Base-by-base conservation (phyloP, 2,888 invertebrate species). In the Nephrotoma appendiculata region DNA sequence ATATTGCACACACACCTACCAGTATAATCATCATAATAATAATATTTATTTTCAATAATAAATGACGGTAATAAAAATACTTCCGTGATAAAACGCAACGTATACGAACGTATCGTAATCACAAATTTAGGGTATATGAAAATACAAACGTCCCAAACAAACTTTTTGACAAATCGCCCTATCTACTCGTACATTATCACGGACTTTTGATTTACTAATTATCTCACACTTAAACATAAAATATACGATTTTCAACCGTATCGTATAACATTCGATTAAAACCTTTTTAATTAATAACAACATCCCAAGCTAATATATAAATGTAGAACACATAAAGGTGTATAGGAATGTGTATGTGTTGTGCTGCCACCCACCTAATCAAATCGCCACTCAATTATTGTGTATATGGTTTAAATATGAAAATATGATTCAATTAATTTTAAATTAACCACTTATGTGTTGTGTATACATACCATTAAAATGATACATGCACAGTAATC, bases 401-500 rank as follows among this genome's bases (percentile, higher is more conserved):
- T 52, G 11, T n/a, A 5, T 57, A 2, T 71, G 31, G n/a, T n/a
- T 43, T 42, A 42, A 43, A 42, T 42, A 84, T 84, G 15, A 42
- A 84, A 84, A 84, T 42, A 84, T 84, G 43, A 42, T 42, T 84
- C 43, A 84, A 84, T 84, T 84, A 41, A 42, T 42, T 42, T 84
- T 84, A 84, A 84, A 42, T 84, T 84, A 84, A 84, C 71, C 71
- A 42, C 42, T 84, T 15, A 84, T 15, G n/a, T 41, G 6, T 12
- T 15, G n/a, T 42, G n/a, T 84, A 43, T 84, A 83, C 89, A 89
- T 87, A 91, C 91, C 45, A 88, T 89, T 88, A 19, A 91, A 87
- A 3, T 89, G 88, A 43, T 90, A 89, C 0, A 91, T 88, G 42
- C 91, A 91, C 83, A 89, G 89, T 31, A 89, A 89, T 83, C 89